Evolutionary conservation across 23 tunicate species (phyloP).

Genomic region (Styela clava): DNA sequence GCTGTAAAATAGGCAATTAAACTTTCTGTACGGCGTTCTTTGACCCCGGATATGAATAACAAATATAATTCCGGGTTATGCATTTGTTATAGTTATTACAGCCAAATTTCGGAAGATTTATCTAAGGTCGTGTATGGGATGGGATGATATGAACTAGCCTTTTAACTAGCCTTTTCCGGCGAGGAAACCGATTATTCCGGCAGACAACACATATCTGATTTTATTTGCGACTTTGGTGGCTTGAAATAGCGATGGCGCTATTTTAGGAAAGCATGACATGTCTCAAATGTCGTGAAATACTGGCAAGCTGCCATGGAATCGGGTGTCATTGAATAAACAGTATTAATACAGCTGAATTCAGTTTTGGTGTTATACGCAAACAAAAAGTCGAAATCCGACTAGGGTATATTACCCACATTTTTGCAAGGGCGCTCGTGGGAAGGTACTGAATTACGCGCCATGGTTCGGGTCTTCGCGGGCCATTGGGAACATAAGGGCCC

Average conservation of each 20-base stretch:
- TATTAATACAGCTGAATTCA: not conserved
- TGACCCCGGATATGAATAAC: not conserved
- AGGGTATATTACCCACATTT: not conserved
- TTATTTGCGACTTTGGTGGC: not conserved
- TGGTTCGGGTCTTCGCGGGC: not conserved
- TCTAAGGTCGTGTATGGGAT: not conserved
- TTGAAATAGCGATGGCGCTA: not conserved
- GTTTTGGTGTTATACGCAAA: not conserved
- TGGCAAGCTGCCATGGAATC: not conserved
- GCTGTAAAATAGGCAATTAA: not conserved
- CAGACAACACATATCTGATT: not conserved
- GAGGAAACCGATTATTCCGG: not conserved
- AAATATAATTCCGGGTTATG: too few relatives aligned
- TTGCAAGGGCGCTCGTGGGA: not conserved
- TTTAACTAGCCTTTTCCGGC: not conserved
- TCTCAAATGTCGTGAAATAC: not conserved
- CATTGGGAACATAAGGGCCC: not conserved
- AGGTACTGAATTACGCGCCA: not conserved
- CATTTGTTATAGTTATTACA: too few relatives aligned
- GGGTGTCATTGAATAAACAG: not conserved
- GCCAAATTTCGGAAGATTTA: not conserved
- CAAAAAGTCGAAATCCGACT: not conserved
- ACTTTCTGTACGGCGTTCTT: too few relatives aligned
- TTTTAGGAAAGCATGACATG: not conserved
- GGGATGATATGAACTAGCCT: too few relatives aligned